Evolutionary conservation across 2,113 vertebrate genomes (phyloP).

Genomic region (Pimephales promelas): DNA sequence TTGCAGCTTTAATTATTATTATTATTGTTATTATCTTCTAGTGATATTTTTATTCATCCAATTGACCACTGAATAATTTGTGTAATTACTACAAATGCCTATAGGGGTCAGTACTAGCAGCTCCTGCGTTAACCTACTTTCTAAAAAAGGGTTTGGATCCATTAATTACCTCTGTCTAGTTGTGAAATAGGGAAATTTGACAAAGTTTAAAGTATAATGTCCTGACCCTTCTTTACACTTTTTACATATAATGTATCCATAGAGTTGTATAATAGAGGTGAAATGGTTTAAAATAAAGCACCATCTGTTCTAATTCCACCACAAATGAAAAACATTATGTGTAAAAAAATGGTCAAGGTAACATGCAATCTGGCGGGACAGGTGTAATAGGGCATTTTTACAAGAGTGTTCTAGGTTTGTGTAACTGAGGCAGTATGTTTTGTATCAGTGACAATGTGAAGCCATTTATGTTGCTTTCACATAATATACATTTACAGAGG

Average conservation of each 20-base stretch:
- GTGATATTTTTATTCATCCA: no score
- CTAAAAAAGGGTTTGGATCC: not conserved
- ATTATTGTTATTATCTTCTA: no score
- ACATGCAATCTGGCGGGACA: constrained; percentile 2
- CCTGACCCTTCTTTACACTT: not conserved
- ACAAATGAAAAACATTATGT: constrained; percentile 12
- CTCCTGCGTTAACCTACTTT: not conserved
- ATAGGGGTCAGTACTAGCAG: constrained; percentile 31
- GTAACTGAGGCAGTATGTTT: not conserved
- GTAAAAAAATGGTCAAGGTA: constrained; percentile 16
- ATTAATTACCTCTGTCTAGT: not conserved
- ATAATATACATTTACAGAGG: not conserved
- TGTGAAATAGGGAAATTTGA: not conserved
- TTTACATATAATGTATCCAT: not conserved
- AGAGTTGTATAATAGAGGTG: constrained; percentile 15
- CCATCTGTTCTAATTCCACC: constrained; percentile 21
- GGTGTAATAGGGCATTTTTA: constrained; percentile 4
- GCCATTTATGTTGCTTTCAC: not conserved
- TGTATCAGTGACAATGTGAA: not conserved
- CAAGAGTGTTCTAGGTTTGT: not conserved
- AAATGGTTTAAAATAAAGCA: constrained; percentile 22
- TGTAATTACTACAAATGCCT: constrained; percentile 9
- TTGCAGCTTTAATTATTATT: no score
- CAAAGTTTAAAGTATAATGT: not conserved
- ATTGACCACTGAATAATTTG: not conserved